These are phyloP conservation scores for Gambusia holbrooki DNA, from an alignment of 2,113 vertebrate species.

Conservation along the genomic window DNA sequence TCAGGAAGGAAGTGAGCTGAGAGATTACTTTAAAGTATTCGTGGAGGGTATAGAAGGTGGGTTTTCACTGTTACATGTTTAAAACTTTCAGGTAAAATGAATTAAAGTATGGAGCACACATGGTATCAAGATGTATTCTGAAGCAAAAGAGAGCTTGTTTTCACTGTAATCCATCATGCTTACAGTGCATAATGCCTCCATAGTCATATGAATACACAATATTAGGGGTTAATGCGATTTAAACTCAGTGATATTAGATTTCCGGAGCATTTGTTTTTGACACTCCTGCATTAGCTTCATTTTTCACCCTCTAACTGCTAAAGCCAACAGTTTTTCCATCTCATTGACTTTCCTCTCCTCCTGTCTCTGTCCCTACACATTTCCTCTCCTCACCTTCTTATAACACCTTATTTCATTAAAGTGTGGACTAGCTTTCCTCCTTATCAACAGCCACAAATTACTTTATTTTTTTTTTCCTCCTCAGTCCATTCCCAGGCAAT, in stretches of 20 bases:
- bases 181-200: neutral
- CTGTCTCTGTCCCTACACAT: constrained; percentile 15
- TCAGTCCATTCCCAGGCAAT: constrained; percentile 53
- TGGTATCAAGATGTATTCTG: no score
- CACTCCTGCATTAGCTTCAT: neutral
- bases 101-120: no score
- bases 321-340: constrained; percentile 11
- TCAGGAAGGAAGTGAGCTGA: no score
- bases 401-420: constrained; percentile 46
- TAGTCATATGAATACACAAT: neutral
- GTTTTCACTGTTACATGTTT: no score
- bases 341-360: constrained; percentile 3
- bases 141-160: neutral
- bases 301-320: constrained; percentile 3
- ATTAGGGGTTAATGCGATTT: neutral
- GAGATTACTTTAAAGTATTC: no score
- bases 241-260: neutral
- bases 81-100: no score
- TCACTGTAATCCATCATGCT: neutral
- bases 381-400: constrained; percentile 34
- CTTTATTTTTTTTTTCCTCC: constrained; percentile 38
- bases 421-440: constrained; percentile 3
- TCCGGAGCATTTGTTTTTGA: neutral
- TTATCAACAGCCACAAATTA: constrained; percentile 48
- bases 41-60: no score